Evolutionary conservation across 1,140 invertebrate species (phyloP).

Genomic region (Mylabris phalerata): DNA sequence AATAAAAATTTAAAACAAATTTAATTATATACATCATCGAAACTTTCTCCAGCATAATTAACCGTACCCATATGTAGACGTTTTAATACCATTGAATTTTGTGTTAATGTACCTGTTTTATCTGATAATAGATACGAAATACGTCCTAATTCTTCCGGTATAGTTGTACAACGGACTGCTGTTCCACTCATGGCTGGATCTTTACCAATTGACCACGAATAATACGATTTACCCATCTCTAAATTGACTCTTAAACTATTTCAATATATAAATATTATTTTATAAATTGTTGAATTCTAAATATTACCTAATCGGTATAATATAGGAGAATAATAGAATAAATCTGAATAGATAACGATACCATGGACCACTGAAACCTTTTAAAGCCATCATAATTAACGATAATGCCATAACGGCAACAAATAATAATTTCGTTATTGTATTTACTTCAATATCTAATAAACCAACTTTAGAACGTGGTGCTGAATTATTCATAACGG

Average conservation of each 20-base stretch:
- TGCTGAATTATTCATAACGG: slow-evolving; percentile 96
- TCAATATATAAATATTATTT: too few species aligned
- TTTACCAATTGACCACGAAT: slow-evolving; percentile 92
- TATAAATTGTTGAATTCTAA: too few species aligned
- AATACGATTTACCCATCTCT: slow-evolving; percentile 97
- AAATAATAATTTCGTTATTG: slow-evolving; percentile 93
- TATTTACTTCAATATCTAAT: slow-evolving; percentile 92
- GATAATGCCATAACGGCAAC: slow-evolving; percentile 84
- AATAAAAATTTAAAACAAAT: not conserved
- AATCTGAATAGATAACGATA: slow-evolving; percentile 95
- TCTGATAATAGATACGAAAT: slow-evolving; percentile 94
- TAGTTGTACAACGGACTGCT: slow-evolving; percentile 96
- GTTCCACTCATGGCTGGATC: slow-evolving; percentile 91
- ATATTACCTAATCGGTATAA: slow-evolving; percentile 76
- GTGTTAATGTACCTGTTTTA: slow-evolving; percentile 97
- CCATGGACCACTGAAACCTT: slow-evolving; percentile 95
- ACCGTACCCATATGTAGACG: slow-evolving; percentile 87
- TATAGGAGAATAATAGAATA: slow-evolving; percentile 96
- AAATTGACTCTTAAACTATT: slow-evolving; percentile 91
- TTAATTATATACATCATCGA: slow-evolving; percentile 66
- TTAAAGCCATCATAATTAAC: slow-evolving; percentile 90
- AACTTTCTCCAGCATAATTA: slow-evolving; percentile 79
- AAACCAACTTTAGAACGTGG: slow-evolving; percentile 93
- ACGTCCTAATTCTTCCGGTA: slow-evolving; percentile 95
- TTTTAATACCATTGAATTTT: slow-evolving; percentile 99